Conservation (phyloP, 2,797 vertebrate genomes). For the Argentina silus region DNA sequence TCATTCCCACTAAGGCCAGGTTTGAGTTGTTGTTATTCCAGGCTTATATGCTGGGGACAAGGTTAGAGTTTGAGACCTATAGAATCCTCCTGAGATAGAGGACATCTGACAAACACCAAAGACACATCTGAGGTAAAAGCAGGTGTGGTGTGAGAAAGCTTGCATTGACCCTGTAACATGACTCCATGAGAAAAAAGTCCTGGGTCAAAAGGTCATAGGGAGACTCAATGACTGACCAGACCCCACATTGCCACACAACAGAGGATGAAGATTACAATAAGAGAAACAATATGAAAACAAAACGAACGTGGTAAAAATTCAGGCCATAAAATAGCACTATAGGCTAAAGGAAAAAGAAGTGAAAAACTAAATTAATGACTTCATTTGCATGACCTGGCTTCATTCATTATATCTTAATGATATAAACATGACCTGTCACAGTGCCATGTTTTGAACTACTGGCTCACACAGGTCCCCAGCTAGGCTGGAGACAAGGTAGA, state of each 20-base stretch:
- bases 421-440: constrained; percentile 27
- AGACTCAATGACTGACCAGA: no score
- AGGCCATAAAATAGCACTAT: constrained; percentile 18
- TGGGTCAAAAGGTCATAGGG: constrained; percentile 9
- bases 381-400: constrained; percentile 11
- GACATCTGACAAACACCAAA: not conserved
- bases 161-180: constrained; percentile 28
- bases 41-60: no score
- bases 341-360: not conserved
- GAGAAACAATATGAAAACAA: constrained; percentile 12
- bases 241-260: not conserved
- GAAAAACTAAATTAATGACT: not conserved
- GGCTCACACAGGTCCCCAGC: not conserved
- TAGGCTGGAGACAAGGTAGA: not conserved
- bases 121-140: constrained; percentile 10
- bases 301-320: constrained; percentile 12
- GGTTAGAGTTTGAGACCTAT: no score
- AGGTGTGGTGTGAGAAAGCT: constrained; percentile 14
- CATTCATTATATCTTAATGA: constrained; percentile 14
- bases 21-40: no score
- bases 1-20: no score
- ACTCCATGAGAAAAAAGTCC: constrained; percentile 1
- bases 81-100: no score
- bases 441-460: not conserved
- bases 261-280: not conserved